Conservation (phyloP, 53 echinoderm and acorn worm genomes). For the Crossaster papposus region DNA sequence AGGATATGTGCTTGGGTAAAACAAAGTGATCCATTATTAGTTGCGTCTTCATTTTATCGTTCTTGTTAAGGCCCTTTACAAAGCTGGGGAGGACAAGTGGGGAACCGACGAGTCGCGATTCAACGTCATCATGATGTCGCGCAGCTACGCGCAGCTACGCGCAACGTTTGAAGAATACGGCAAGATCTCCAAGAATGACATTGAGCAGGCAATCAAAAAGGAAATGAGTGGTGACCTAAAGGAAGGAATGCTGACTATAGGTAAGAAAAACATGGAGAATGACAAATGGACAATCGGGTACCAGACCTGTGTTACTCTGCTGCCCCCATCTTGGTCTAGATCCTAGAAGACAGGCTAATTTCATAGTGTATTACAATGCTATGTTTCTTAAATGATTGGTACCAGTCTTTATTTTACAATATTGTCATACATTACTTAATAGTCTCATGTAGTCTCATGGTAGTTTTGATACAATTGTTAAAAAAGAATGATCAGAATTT, state of each 20-base stretch:
- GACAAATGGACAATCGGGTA: background rate
- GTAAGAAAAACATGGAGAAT: constrained; percentile 63
- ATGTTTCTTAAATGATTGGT: too few relatives aligned
- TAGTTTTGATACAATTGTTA: too few relatives aligned
- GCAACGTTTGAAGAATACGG: constrained; percentile 97
- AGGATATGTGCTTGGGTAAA: too few relatives aligned
- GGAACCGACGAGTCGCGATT: constrained; percentile 97
- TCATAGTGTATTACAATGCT: background rate
- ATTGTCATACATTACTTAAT: too few relatives aligned
- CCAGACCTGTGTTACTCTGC: background rate
- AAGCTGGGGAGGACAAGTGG: constrained; percentile 97
- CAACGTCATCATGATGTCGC: constrained; percentile 92
- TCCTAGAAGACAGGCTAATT: background rate
- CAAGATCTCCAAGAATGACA: constrained; percentile 90
- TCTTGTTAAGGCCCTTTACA: constrained; percentile 84
- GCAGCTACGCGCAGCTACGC: constrained; percentile 95
- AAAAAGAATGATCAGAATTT: background rate
- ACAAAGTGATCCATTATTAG: background rate
- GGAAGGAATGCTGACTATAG: constrained; percentile 94
- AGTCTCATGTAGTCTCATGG: too few relatives aligned
- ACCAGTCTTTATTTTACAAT: too few relatives aligned
- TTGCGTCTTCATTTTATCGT: background rate
- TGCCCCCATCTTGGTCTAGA: background rate
- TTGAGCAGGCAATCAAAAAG: constrained; percentile 95
- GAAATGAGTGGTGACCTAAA: constrained; percentile 97